Conservation (phyloP, 2,113 vertebrate genomes). For the Natator depressus region DNA sequence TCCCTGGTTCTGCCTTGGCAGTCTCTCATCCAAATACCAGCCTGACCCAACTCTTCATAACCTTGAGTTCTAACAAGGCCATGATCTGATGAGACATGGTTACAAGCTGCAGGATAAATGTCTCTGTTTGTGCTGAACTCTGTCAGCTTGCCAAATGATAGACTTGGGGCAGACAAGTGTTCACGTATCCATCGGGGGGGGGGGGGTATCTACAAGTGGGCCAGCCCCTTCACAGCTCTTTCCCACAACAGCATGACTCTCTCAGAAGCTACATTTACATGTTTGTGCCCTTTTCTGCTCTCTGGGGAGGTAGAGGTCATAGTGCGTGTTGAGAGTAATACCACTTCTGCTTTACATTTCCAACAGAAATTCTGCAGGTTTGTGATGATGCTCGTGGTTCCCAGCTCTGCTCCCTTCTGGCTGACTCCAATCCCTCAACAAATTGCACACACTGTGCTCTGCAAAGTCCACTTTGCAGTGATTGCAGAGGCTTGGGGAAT, state of each 20-base stretch:
- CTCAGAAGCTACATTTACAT: background rate
- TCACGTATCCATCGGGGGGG: background rate
- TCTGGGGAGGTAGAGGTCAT: rapidly evolving
- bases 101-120: background rate
- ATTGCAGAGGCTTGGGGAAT: background rate
- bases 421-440: background rate
- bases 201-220: background rate
- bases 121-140: background rate
- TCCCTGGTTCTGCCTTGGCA: conserved; percentile 11
- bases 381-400: background rate
- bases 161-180: background rate
- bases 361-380: background rate
- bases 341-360: background rate
- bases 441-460: background rate
- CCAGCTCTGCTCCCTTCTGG: background rate
- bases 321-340: background rate
- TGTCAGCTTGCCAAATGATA: background rate
- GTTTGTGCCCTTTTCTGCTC: background rate
- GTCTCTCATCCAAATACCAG: background rate
- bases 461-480: background rate
- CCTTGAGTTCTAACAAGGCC: background rate
- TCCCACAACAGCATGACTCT: background rate
- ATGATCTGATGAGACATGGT: background rate
- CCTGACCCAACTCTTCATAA: background rate
- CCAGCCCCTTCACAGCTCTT: background rate